phyloP scores from a whole-genome alignment of 2,888 invertebrate genomes.

The Druceiella hillmani region DNA sequence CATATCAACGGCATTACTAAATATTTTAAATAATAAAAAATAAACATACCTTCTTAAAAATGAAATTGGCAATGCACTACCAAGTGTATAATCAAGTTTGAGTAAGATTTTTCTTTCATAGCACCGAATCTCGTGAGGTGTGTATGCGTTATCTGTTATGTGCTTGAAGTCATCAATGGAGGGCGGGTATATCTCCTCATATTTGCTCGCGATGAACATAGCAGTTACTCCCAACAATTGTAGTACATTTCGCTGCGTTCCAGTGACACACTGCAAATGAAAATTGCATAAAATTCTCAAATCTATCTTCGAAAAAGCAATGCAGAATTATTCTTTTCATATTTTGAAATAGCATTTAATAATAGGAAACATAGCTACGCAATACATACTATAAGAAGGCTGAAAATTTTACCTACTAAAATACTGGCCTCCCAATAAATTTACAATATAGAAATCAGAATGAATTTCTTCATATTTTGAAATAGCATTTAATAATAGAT shows the following conservation, averaged over 20 bases:
- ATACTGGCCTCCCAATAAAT: no score
- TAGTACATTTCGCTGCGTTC: constrained; percentile 61
- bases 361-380: no score
- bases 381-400: no score
- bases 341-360: no score
- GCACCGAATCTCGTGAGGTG: constrained; percentile 66
- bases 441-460: no score
- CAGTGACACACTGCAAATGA: no score
- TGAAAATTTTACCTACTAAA: no score
- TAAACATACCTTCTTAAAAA: constrained; percentile 73
- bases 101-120: constrained; percentile 80
- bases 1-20: background rate
- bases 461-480: no score
- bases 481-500: no score
- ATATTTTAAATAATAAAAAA: constrained; percentile 6
- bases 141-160: constrained; percentile 85
- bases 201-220: constrained; percentile 88
- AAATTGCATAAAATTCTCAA: no score
- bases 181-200: constrained; percentile 90
- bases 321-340: background rate
- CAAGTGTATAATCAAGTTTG: constrained; percentile 73
- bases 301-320: constrained; percentile 6
- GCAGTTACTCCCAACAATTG: constrained; percentile 88
- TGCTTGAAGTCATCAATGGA: constrained; percentile 85
- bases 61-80: constrained; percentile 81